These are phyloP conservation scores for Aphaenogaster rudis DNA, from an alignment of 1,140 invertebrate species.

Conservation along the genomic window DNA sequence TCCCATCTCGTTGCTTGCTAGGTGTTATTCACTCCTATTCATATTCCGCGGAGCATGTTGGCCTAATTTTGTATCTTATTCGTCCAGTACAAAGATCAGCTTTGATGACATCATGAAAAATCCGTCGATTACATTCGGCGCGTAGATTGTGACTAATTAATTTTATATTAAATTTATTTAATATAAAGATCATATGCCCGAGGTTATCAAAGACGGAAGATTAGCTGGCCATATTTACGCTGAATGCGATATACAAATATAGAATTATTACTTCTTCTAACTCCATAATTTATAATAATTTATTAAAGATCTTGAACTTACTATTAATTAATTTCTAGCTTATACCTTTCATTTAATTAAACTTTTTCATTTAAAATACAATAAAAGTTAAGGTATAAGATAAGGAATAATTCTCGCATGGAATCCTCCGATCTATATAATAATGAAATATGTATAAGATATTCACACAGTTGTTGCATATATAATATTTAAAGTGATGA, in stretches of 20 bases:
- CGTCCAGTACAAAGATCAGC: neutral
- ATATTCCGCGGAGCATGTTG: neutral
- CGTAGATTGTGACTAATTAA: neutral
- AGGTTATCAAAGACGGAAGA: neutral
- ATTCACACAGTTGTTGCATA: neutral
- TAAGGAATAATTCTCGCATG: neutral
- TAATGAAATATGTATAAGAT: neutral
- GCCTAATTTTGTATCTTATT: constrained; percentile 22
- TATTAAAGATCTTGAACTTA: neutral
- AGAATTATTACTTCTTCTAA: neutral
- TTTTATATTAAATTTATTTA: neutral
- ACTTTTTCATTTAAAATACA: neutral
- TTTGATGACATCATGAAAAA: constrained; percentile 16
- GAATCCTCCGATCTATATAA: neutral
- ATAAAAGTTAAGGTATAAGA: constrained; percentile 1
- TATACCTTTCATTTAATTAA: neutral
- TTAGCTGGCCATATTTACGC: neutral
- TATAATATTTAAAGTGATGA: constrained; percentile 8
- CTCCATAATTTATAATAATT: neutral
- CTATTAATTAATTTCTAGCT: neutral
- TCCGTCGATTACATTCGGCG: neutral
- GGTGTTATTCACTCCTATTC: neutral
- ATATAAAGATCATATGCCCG: neutral
- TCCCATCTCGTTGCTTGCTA: neutral
- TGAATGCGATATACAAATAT: neutral